These are phyloP conservation scores for Orthosia gracilis DNA, from an alignment of 2,888 invertebrate genomes.

Conservation along the genomic window DNA sequence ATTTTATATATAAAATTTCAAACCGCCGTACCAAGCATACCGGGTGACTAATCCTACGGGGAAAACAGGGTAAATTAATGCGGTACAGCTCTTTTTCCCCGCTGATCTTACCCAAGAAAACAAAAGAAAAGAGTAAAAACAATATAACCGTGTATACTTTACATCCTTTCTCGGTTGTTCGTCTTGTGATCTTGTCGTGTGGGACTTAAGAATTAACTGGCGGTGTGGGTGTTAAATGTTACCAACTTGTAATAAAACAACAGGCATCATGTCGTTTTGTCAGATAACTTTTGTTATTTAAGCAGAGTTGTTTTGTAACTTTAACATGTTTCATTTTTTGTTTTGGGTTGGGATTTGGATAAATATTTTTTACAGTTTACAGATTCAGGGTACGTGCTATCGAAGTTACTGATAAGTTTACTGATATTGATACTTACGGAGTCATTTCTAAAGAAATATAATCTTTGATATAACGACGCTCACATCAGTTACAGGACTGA, in stretches of 20 bases:
- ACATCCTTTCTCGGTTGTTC: slow-evolving; percentile 32
- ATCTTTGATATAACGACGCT: neutral
- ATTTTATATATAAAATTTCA: too few relatives aligned
- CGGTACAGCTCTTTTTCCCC: neutral
- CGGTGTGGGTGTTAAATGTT: slow-evolving; percentile 32
- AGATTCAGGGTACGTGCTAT: neutral
- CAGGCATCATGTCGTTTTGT: slow-evolving; percentile 30
- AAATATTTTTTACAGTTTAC: neutral
- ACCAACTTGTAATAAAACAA: slow-evolving; percentile 16
- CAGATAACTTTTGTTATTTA: slow-evolving; percentile 10
- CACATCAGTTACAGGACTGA: neutral
- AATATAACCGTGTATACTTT: slow-evolving; percentile 11
- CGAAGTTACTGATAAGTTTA: too few relatives aligned
- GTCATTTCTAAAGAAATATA: neutral
- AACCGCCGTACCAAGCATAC: too few relatives aligned
- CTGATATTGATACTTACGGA: neutral
- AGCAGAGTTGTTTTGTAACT: slow-evolving; percentile 7
- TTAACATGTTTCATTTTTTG: too few relatives aligned
- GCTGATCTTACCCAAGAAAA: slow-evolving; percentile 11
- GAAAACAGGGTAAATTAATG: neutral
- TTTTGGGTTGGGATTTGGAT: neutral
- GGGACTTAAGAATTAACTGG: slow-evolving; percentile 34
- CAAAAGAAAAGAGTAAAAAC: slow-evolving; percentile 23
- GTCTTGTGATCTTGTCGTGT: slow-evolving; percentile 35
- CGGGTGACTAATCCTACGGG: neutral